Evolutionary conservation across 2,113 vertebrate species (phyloP).

Genomic region (Paraplagusia blochii): DNA sequence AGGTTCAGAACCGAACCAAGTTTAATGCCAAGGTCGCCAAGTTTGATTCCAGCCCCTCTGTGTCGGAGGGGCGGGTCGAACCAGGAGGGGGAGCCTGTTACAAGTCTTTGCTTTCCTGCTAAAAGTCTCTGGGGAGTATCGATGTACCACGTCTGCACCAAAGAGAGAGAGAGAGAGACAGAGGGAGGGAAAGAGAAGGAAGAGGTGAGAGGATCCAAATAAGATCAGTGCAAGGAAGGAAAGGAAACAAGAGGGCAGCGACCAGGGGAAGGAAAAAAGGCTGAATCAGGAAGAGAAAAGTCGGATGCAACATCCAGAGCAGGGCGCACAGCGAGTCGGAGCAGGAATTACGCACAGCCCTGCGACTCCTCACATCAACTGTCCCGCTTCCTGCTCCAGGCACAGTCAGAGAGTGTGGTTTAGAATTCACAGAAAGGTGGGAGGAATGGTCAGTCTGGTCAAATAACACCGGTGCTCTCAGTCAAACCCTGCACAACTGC

Average conservation of each 20-base stretch:
- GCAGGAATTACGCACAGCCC: conserved; percentile 20
- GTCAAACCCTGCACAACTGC: conserved; percentile 1
- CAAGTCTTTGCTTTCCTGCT: conserved; percentile 45
- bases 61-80: conserved; percentile 52
- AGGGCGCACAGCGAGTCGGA: conserved; percentile 24
- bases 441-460: conserved; percentile 49
- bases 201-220: conserved; percentile 42
- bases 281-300: conserved; percentile 30
- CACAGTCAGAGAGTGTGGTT: neutral
- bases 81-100: conserved; percentile 40
- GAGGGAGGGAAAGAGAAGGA: conserved; percentile 1
- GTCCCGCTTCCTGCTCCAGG: conserved; percentile 31
- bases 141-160: conserved; percentile 74
- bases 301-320: conserved; percentile 46
- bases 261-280: conserved; percentile 16
- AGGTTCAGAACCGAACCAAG: conserved; percentile 3
- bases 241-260: conserved; percentile 17
- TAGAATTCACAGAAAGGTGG: neutral
- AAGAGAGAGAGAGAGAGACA: neutral
- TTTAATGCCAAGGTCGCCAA: conserved; percentile 51
- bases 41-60: conserved; percentile 42
- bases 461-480: conserved; percentile 17
- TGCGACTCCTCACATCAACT: conserved; percentile 4
- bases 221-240: conserved; percentile 21
- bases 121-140: conserved; percentile 49